Evolutionary conservation across 2,797 vertebrate species (phyloP).

Genomic region (Furcifer pardalis): DNA sequence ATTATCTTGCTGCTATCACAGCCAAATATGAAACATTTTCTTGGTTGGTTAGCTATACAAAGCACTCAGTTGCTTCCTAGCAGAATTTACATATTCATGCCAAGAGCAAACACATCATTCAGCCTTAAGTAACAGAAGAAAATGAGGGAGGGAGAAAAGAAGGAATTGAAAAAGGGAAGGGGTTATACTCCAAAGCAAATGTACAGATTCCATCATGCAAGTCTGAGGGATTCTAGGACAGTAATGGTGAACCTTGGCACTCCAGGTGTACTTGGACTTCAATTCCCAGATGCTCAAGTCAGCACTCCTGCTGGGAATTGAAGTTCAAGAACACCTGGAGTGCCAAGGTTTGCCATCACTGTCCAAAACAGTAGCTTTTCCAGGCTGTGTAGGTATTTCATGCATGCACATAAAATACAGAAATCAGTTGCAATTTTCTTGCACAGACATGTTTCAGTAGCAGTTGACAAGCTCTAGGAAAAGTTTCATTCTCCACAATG

Average conservation of each 20-base stretch:
- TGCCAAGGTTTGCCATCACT: no score
- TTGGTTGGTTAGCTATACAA: not conserved
- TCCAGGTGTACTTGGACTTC: no score
- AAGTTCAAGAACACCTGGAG: no score
- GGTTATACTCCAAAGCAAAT: not conserved
- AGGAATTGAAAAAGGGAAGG: not conserved
- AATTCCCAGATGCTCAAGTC: no score
- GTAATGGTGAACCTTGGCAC: no score
- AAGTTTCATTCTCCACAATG: not conserved
- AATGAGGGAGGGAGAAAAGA: no score
- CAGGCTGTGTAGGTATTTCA: no score
- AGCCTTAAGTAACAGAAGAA: no score
- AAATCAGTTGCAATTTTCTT: not conserved
- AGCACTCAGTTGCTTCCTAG: not conserved
- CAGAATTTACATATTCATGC: conserved; percentile 1
- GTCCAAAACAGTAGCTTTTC: no score
- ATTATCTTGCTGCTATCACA: conserved; percentile 12
- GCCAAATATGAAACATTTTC: not conserved
- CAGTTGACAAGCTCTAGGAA: not conserved
- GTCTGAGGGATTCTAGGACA: no score
- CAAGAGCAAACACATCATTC: not conserved
- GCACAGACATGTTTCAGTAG: not conserved
- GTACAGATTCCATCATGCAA: not conserved
- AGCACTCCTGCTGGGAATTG: no score
- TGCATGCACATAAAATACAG: not conserved